phyloP scores from a whole-genome alignment of 1,140 invertebrate genomes.

The Lordiphosa stackelbergi region DNA sequence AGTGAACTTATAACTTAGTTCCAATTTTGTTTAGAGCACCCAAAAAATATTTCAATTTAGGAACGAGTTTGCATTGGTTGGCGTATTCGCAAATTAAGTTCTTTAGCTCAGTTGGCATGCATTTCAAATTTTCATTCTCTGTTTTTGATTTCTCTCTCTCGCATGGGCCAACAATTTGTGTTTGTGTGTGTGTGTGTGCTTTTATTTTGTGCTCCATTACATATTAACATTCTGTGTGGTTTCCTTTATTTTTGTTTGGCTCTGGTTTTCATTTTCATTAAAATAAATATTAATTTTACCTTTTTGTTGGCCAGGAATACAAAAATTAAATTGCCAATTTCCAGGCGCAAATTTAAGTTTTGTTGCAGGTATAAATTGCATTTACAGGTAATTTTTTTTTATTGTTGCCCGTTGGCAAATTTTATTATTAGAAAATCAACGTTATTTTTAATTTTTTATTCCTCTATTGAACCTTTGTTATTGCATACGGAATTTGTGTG shows the following conservation, averaged over 20 bases:
- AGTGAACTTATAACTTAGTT: too few species aligned
- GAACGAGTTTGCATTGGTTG: conserved; percentile 6
- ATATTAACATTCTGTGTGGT: conserved; percentile 28
- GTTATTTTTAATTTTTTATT: conserved; percentile 24
- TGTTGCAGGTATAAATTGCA: conserved; percentile 16
- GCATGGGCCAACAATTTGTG: background rate
- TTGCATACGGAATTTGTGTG: conserved; percentile 40
- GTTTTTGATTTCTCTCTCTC: conserved; percentile 1
- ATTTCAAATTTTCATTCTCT: conserved; percentile 9
- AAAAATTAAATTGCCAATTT: conserved; percentile 32
- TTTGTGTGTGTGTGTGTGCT: background rate
- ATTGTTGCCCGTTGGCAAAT: conserved; percentile 31
- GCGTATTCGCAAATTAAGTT: conserved; percentile 25
- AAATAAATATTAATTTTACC: conserved; percentile 62
- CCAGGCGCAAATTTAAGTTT: conserved; percentile 16
- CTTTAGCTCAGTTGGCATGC: conserved; percentile 6
- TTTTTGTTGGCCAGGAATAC: conserved; percentile 15
- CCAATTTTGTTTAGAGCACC: too few species aligned
- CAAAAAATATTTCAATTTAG: too few species aligned
- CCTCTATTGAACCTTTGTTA: conserved; percentile 33
- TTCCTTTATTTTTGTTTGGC: conserved; percentile 10
- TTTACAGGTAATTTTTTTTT: conserved; percentile 26
- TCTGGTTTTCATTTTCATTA: conserved; percentile 49
- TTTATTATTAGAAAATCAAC: conserved; percentile 63
- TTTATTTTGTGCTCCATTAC: conserved; percentile 10